Base-by-base conservation (phyloP, 2,888 invertebrate species). In the Euplagia quadripunctaria region DNA sequence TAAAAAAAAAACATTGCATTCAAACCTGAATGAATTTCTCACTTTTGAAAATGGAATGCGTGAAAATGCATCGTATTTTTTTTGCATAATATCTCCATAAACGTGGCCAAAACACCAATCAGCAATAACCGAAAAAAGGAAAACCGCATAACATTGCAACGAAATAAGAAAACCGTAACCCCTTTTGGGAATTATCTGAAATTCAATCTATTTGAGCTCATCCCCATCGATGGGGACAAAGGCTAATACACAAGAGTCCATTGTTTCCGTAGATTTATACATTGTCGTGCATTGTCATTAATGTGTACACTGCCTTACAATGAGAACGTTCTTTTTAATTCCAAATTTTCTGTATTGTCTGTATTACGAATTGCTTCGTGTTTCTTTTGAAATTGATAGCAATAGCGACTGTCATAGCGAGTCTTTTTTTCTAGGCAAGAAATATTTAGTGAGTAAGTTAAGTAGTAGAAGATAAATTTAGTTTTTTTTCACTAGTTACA, bases 231-330 rank as follows among this genome's bases (percentile, higher is more conserved):
- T 90, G 91, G 88, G 87, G 88, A 93, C 94, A 94, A 93, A 92
- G 93, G 93, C 92, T 92, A 93, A 92, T 92, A 90, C 90, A 86
- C 86, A 88, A 81, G 84, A 86, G 89, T 83, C 92, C 88, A 93
- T 95, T 95, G 95, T 95, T 91, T 92, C 86, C 85, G 87, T 89
- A 93, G 94, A 94, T 94, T 94, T 94, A 94, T 94, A 93, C 92
- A 89, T 90, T 89, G 91, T 88, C 87, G 88, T 91, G 92, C 90
- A 90, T 93, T 93, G 94, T 94, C 92, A 91, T 91, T 94, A 93
- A 92, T 94, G 93, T 94, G 92, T 92, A 92, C 93, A 90, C 86
- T 88, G 93, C 90, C 90, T 92, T 92, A 91, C 91, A 92, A 90
- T 90, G 91, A 90, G 87, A 81, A 81, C 85, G 82, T 86, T 86